phyloP scores from a whole-genome alignment of 53 echinoderm and acorn worm species.

The Crossaster papposus region DNA sequence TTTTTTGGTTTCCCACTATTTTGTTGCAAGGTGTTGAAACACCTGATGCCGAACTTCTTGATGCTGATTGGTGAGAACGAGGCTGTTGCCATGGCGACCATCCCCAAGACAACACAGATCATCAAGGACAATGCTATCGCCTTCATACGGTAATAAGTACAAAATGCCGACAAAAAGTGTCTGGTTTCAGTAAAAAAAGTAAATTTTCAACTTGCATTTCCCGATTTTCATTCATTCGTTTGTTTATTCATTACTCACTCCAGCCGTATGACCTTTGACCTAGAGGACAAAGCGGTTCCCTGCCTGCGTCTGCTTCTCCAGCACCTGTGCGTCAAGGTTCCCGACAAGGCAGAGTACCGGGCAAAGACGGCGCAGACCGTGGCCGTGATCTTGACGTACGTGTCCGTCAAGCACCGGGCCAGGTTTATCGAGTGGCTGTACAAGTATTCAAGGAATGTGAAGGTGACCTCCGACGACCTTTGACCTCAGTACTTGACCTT shows the following conservation, averaged over 20 bases:
- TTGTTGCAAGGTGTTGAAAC: conserved; percentile 75
- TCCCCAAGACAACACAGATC: conserved; percentile 69
- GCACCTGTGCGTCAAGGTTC: conserved; percentile 88
- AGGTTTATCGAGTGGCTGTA: conserved; percentile 89
- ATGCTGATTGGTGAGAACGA: conserved; percentile 96
- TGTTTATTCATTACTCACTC: neutral
- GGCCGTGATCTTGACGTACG: conserved; percentile 61
- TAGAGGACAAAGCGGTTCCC: conserved; percentile 65
- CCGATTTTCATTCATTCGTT: neutral
- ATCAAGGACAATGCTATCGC: conserved; percentile 77
- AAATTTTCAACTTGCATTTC: no score
- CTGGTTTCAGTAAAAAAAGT: no score
- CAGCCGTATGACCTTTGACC: conserved; percentile 72
- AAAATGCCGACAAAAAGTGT: neutral
- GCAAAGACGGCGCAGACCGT: conserved; percentile 69
- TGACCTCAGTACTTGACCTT: no score
- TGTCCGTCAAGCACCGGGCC: conserved; percentile 67
- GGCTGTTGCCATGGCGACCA: conserved; percentile 69
- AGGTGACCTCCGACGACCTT: no score
- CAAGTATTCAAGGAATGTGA: conserved; percentile 82
- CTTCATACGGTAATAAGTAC: conserved; percentile 77
- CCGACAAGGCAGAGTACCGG: conserved; percentile 91
- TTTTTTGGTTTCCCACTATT: neutral
- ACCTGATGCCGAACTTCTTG: conserved; percentile 81
- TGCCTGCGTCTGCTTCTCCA: conserved; percentile 79